Evolutionary conservation across 1,140 invertebrate species (phyloP).

Genomic region (Drosophila punjabiensis): DNA sequence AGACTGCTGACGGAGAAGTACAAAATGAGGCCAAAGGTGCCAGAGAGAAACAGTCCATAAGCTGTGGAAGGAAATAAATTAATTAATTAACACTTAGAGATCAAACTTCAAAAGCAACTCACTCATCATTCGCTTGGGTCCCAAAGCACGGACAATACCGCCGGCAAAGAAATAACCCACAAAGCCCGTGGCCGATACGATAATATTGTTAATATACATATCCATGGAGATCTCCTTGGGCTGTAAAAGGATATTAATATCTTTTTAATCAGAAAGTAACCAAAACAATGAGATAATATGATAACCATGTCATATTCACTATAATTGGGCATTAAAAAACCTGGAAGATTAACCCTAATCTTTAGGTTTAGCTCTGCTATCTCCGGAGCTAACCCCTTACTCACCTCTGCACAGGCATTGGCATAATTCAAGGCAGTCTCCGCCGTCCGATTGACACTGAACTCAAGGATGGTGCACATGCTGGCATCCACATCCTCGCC

Average conservation of each 20-base stretch:
- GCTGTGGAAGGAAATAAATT: constrained; percentile 24
- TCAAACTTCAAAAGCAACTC: constrained; percentile 6
- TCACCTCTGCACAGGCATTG: constrained; percentile 55
- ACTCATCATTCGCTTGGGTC: constrained; percentile 86
- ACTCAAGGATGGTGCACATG: constrained; percentile 80
- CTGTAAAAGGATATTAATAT: constrained; percentile 33
- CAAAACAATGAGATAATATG: not conserved
- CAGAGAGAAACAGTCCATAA: constrained; percentile 83
- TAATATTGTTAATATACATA: constrained; percentile 87
- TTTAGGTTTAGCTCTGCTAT: not conserved
- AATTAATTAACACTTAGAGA: not conserved
- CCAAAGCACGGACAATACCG: constrained; percentile 85
- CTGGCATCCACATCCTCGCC: constrained; percentile 46
- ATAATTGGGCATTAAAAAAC: constrained; percentile 13
- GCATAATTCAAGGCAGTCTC: constrained; percentile 53
- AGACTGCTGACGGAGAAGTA: constrained; percentile 86
- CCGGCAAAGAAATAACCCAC: constrained; percentile 86
- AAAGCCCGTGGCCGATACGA: constrained; percentile 86
- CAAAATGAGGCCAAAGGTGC: constrained; percentile 78
- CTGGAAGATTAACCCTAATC: constrained; percentile 8
- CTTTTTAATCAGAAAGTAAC: not conserved
- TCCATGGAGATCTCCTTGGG: constrained; percentile 82
- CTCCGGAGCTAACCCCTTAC: constrained; percentile 3
- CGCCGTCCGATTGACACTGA: constrained; percentile 74
- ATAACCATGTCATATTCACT: constrained; percentile 12